Base-by-base conservation (phyloP, 1,140 invertebrate species). In the Ruditapes philippinarum region DNA sequence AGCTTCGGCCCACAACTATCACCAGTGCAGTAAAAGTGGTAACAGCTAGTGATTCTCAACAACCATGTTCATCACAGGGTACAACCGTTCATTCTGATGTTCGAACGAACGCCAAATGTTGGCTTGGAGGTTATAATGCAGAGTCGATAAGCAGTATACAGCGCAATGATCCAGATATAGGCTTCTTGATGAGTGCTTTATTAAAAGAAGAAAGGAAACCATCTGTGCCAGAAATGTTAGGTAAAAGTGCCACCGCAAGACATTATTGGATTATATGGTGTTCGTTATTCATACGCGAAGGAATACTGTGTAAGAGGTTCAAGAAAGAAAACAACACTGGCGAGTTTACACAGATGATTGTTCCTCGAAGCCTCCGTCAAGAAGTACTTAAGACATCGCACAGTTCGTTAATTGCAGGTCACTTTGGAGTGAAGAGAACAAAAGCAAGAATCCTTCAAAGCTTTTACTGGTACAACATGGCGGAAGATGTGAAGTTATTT, bases 391-490 rank as follows among this genome's bases (percentile, higher is more conserved):
- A 45, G n/a, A 38, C 42, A 3, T 33, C 33, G 28, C 62, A 65
- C 33, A 36, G 14, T 76, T 9, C 38, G 17, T 5, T 76, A 28
- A n/a, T 33, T 7, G 5, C 73, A n/a, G 73, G 38, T 9, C 73
- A 76, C 31, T 45, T 76, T 76, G 73, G 73, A n/a, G 45, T 42
- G 12, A 76, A 40, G n/a, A 12, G 45, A 28, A 76, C 73, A 12
- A 76, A 42, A 25, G 36, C 31, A 17, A 22, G n/a, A 11, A 22
- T 45, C 14, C 31, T 45, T 4, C 38, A 0, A 28, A 17, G 73
- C 4, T 76, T 28, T 2, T 76, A 76, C n/a, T 31, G 73, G 73
- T 76, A 76, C 7, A 49, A 49, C 38, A 42, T 76, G 73, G 19
- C 22, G 14, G 76, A 79, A 54, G 45, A 79, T 54, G 5, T 79